Conservation (phyloP, 2,113 vertebrate species). For the Sorex fumeus region DNA sequence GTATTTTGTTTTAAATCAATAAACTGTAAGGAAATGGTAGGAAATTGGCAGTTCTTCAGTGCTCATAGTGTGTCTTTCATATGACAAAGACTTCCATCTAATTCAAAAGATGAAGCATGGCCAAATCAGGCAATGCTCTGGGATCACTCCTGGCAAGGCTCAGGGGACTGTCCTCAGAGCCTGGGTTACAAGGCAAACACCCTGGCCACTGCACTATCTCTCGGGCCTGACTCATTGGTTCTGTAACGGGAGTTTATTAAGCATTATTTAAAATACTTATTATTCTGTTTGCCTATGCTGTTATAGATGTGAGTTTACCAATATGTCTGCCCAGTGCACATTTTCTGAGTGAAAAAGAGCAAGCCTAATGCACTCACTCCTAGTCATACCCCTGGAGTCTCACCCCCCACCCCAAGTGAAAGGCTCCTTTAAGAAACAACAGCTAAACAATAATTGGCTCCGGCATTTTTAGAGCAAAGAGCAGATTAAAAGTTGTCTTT, state of each 20-base stretch:
- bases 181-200: no score
- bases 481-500: conserved; percentile 41
- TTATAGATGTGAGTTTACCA: not conserved
- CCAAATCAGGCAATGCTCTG: no score
- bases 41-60: not conserved
- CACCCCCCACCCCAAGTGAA: conserved; percentile 31
- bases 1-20: not conserved
- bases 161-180: no score
- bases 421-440: conserved; percentile 67
- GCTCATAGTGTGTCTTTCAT: not conserved
- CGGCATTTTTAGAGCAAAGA: conserved; percentile 64
- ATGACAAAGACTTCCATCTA: fast-evolving
- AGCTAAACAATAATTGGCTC: conserved; percentile 61
- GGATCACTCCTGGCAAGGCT: no score
- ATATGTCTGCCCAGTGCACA: conserved; percentile 20
- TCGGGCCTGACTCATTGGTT: not conserved
- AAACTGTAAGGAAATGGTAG: not conserved
- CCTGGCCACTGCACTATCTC: no score
- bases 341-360: conserved; percentile 54
- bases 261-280: not conserved
- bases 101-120: not conserved
- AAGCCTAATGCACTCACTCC: not conserved
- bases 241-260: not conserved
- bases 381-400: not conserved
- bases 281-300: conserved; percentile 45